phyloP scores from a whole-genome alignment of 2,797 vertebrate species.

The Falco peregrinus region DNA sequence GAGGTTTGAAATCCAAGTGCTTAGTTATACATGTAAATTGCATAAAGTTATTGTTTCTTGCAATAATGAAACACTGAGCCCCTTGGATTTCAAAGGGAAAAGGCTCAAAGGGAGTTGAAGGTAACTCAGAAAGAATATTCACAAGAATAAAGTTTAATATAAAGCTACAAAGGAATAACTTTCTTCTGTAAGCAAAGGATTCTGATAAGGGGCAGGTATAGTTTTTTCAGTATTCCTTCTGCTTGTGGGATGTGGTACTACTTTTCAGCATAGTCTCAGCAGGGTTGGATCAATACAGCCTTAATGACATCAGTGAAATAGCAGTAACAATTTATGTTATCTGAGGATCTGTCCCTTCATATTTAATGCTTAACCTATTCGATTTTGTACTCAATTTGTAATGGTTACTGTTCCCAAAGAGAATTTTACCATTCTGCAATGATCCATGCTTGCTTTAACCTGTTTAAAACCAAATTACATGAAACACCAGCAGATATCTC shows the following conservation, averaged over 20 bases:
- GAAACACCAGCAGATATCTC: neutral
- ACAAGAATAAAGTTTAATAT: neutral
- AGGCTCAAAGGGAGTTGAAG: neutral
- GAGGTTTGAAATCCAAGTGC: constrained; percentile 19
- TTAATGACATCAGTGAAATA: constrained; percentile 17
- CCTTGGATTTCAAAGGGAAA: neutral
- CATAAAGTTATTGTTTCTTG: constrained; percentile 18
- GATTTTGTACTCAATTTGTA: neutral
- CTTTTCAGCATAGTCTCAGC: constrained; percentile 5
- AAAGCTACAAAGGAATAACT: constrained; percentile 6
- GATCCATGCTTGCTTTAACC: neutral
- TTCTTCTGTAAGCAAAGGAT: neutral
- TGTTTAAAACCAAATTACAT: neutral
- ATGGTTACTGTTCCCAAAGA: neutral
- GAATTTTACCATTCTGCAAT: neutral
- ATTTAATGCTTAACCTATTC: constrained; percentile 10
- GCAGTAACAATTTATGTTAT: neutral
- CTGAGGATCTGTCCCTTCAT: neutral
- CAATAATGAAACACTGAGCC: neutral
- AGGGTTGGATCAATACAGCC: neutral
- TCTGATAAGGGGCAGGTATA: neutral
- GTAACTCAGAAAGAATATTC: neutral
- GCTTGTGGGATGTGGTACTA: neutral
- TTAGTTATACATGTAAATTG: constrained; percentile 32
- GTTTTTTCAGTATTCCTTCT: neutral